These are phyloP conservation scores for Lydus trimaculatus DNA, from an alignment of 2,888 invertebrate genomes.

Conservation along the genomic window DNA sequence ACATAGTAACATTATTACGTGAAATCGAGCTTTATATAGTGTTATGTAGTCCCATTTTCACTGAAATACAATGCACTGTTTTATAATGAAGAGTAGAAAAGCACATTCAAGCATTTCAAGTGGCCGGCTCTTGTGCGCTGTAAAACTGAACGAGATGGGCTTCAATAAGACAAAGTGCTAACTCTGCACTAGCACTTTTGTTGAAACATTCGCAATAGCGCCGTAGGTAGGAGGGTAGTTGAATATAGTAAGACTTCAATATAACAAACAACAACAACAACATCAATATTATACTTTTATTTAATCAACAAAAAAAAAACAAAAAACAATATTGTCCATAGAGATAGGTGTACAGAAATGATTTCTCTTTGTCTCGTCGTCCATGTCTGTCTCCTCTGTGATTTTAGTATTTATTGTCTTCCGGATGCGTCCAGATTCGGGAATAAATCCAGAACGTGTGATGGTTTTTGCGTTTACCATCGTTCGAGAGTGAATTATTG, in stretches of 20 bases:
- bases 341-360: neutral
- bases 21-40: constrained; percentile 51
- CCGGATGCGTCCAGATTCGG: constrained; percentile 39
- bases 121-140: constrained; percentile 45
- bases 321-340: neutral
- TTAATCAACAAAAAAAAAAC: neutral
- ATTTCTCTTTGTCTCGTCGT: neutral
- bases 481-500: constrained; percentile 30
- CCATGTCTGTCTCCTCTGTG: constrained; percentile 5
- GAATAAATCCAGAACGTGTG: constrained; percentile 43
- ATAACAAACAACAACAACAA: neutral
- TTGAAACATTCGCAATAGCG: neutral
- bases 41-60: constrained; percentile 54
- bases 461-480: constrained; percentile 52
- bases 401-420: constrained; percentile 24
- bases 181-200: constrained; percentile 30
- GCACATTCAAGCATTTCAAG: constrained; percentile 51
- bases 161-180: constrained; percentile 59
- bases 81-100: constrained; percentile 57
- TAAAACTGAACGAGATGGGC: constrained; percentile 53
- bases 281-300: neutral
- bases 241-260: neutral
- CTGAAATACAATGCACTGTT: constrained; percentile 53
- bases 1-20: constrained; percentile 42
- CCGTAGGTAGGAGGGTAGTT: neutral